These are phyloP conservation scores for Tadarida brasiliensis DNA, from an alignment of 2,797 vertebrate genomes.

Conservation along the genomic window DNA sequence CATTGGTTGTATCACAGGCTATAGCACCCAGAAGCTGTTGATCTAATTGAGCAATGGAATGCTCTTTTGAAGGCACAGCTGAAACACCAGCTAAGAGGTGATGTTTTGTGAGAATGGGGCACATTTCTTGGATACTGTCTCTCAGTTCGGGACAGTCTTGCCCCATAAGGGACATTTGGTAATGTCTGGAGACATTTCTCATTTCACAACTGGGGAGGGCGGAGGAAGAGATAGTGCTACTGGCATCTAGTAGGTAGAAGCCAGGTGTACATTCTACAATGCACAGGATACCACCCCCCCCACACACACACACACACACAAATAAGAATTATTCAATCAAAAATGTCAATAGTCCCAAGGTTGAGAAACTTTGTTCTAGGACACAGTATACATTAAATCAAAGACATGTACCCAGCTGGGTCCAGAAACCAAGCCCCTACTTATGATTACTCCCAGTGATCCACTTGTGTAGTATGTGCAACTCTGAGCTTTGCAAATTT, in stretches of 20 bases:
- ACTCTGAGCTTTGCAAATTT: not conserved
- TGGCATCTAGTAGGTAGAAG: not conserved
- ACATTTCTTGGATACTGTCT: conserved; percentile 19
- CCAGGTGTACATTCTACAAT: not conserved
- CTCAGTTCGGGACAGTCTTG: not conserved
- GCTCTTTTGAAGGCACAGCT: not conserved
- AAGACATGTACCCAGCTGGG: not conserved
- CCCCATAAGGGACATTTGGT: not conserved
- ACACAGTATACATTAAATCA: conserved; percentile 4
- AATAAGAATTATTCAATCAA: not conserved
- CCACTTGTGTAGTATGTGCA: not conserved
- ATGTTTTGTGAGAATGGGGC: not conserved
- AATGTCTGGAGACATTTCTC: not conserved
- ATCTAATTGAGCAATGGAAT: not conserved
- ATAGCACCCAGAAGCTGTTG: not conserved
- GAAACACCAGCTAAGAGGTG: not conserved
- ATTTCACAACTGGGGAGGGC: not conserved
- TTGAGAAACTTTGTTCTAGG: conserved; percentile 25
- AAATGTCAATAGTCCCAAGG: not conserved
- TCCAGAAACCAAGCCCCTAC: not conserved
- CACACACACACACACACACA: not conserved
- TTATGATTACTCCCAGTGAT: not conserved
- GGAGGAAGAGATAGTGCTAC: not conserved
- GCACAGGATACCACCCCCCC: not conserved
- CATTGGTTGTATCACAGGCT: not conserved